Base-by-base conservation (phyloP, 2,113 vertebrate species). In the Bungarus multicinctus region DNA sequence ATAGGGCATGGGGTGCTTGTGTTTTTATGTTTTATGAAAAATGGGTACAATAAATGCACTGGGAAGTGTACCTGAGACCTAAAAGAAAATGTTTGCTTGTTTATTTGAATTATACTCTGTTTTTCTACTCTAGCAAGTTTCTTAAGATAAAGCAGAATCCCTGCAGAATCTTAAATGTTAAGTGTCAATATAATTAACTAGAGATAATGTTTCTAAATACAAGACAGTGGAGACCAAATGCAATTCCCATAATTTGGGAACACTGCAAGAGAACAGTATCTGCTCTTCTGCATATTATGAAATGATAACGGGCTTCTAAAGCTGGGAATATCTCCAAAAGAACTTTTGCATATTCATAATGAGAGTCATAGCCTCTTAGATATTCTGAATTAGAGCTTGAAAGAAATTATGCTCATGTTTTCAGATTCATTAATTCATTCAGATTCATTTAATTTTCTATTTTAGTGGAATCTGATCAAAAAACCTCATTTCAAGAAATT, bases 381-480 rank as follows among this genome's bases (percentile, higher is more conserved):
- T 81, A 81, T 43, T 81, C 34, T 43, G 74, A 43, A 43, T 3
- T 81, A 81, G 74, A 9, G 20, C 34, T 22, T 81, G 8, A 45
- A 58, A 87, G 27, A 89, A 47, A 74, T 91, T 87, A 9, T 89
- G 23, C 30, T 23, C 94, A 7, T 94, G 55, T 3, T 52, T 0
- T 0, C 0, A 43, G 23, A 86, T 58, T 94, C 25, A 93, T 10
- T 91, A 50, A 50, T 50, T 8, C 47, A 50, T 1, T 50, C 8
- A 50, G 47, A 50, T 9, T 50, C 47, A n/a, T 93, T 94, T 93
- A 7, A 27, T 94, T 87, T 85, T 92, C 90, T 92, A 27, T 96
- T 95, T 91, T 95, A 99, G 99, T 99, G 99, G 99, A 99, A 94
- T 98, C 98, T 95, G 98, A 98, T 97, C 99, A 99, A 97, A 99